Evolutionary conservation across 2,113 vertebrate species (phyloP).

Genomic region (Nipponia nippon): DNA sequence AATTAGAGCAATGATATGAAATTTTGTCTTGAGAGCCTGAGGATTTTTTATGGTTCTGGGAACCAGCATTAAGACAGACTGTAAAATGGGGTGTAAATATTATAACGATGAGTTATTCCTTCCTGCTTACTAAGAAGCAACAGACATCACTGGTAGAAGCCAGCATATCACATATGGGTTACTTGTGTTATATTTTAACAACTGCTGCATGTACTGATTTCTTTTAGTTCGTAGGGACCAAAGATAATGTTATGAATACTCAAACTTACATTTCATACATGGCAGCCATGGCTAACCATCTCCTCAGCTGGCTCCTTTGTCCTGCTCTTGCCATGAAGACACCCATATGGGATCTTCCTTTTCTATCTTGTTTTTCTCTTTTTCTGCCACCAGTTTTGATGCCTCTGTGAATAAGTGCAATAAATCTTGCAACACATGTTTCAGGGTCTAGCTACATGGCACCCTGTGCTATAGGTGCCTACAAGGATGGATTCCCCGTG

Average conservation of each 20-base stretch:
- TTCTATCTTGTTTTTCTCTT: background rate
- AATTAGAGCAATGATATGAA: slow-evolving; percentile 42
- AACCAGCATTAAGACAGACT: slow-evolving; percentile 46
- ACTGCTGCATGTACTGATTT: background rate
- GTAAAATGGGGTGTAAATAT: slow-evolving; percentile 51
- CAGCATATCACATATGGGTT: background rate
- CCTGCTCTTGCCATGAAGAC: background rate
- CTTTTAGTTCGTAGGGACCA: background rate
- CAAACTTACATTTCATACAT: accelerated
- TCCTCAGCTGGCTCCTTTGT: background rate
- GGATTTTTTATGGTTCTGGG: slow-evolving; percentile 22
- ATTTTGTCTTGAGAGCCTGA: slow-evolving; percentile 24
- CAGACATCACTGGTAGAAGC: background rate
- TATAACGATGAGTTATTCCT: slow-evolving; percentile 48
- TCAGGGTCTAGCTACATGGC: background rate
- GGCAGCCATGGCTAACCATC: background rate
- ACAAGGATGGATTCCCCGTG: background rate
- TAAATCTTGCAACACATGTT: background rate
- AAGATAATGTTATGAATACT: background rate
- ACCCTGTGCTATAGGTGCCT: background rate
- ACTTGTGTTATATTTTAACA: background rate
- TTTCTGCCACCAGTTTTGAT: background rate
- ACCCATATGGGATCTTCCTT: background rate
- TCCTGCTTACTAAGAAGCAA: slow-evolving; percentile 41
- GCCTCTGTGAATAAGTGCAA: background rate